Conservation (phyloP, 1,140 invertebrate genomes). For the Artemia franciscana region DNA sequence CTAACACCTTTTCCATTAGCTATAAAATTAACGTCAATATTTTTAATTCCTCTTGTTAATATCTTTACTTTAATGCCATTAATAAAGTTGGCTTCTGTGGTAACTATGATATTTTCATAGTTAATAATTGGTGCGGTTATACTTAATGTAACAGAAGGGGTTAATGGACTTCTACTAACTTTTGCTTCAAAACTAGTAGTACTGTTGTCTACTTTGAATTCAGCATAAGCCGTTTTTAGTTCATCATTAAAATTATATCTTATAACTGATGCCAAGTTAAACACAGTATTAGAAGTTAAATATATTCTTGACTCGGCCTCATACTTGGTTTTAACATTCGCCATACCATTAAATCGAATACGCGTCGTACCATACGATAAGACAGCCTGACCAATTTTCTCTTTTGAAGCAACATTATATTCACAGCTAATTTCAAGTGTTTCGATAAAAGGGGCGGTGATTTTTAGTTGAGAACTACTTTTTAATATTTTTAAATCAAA, state of each 20-base stretch:
- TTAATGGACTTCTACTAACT: neutral
- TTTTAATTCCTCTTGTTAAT: neutral
- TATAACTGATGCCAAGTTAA: neutral
- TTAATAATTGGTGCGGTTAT: constrained; percentile 15
- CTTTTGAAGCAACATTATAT: neutral
- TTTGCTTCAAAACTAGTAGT: constrained; percentile 1
- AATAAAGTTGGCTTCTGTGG: neutral
- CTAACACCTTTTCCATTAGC: neutral
- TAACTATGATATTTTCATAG: constrained; percentile 11
- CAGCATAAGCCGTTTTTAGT: neutral
- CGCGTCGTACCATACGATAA: neutral
- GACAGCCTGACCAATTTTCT: neutral
- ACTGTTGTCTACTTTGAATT: neutral
- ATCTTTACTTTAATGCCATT: neutral
- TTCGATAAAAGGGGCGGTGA: neutral
- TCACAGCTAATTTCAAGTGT: neutral
- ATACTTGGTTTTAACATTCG: neutral
- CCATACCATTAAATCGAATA: neutral
- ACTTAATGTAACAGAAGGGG: constrained; percentile 1
- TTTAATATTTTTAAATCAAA: neutral
- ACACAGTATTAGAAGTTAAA: neutral
- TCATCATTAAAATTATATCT: neutral
- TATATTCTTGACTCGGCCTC: neutral
- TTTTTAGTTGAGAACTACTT: neutral
- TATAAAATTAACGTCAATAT: neutral